Conservation (phyloP, 2,113 vertebrate species). For the Lepus timidus region DNA sequence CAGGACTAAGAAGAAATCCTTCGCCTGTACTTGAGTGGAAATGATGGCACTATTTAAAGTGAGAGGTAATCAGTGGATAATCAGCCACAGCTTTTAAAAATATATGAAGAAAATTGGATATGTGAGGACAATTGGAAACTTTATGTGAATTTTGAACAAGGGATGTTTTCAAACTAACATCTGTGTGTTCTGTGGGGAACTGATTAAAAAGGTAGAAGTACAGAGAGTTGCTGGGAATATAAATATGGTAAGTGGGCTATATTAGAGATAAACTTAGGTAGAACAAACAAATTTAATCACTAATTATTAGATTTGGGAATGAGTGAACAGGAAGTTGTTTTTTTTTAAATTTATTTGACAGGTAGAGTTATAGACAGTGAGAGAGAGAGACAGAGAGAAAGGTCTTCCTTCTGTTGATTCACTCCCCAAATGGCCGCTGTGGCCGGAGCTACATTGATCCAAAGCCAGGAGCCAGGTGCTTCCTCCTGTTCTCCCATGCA, state of each 20-base stretch:
- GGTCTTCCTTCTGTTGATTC: too few species aligned
- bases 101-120: background rate
- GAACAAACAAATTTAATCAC: background rate
- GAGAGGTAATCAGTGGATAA: background rate
- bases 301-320: background rate
- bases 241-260: background rate
- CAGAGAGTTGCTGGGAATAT: background rate
- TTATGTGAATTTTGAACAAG: background rate
- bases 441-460: accelerated
- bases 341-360: too few species aligned
- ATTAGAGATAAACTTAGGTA: background rate
- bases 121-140: background rate
- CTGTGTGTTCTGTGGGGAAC: background rate
- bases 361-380: too few species aligned
- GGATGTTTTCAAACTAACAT: background rate
- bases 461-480: too few species aligned
- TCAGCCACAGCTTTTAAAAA: background rate
- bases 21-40: background rate
- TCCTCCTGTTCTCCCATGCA: too few species aligned
- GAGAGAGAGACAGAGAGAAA: too few species aligned
- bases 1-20: background rate
- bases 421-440: too few species aligned
- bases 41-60: background rate
- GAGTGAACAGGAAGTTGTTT: background rate
- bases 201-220: background rate